Evolutionary conservation across 2,113 vertebrate genomes (phyloP).

Genomic region (Tachycineta bicolor): DNA sequence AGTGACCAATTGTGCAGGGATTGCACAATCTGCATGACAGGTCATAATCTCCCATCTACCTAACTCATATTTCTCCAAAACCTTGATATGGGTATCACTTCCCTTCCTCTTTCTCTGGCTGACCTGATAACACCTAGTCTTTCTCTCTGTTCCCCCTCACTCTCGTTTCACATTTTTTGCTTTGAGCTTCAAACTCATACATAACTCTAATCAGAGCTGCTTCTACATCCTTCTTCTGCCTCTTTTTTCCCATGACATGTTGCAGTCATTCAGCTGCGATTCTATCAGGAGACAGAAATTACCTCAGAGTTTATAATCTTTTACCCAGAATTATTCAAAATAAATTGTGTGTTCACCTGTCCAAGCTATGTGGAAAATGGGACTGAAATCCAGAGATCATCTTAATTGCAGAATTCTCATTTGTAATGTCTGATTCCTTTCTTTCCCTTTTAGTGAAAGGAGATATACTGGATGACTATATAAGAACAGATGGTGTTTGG

Average conservation of each 20-base stretch:
- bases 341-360: neutral
- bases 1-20: neutral
- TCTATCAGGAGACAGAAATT: neutral
- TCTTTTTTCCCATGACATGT: neutral
- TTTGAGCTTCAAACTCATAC: neutral
- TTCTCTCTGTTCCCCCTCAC: neutral
- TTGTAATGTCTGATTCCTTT: neutral
- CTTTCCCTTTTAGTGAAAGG: constrained; percentile 58
- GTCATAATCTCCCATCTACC: neutral
- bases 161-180: neutral
- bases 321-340: neutral
- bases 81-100: neutral
- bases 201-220: neutral
- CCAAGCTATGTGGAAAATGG: neutral
- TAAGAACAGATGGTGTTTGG: constrained; percentile 74
- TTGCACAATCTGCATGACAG: neutral
- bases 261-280: neutral
- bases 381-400: neutral
- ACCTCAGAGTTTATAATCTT: neutral
- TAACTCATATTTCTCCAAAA: neutral
- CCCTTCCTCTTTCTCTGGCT: neutral
- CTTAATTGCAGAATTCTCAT: neutral
- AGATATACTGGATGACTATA: constrained; percentile 63
- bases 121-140: neutral
- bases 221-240: neutral